Percentiles rank a stretch among this genome's conserved stretches.
Evolutionary conservation across 2,888 invertebrate species (phyloP).

Genomic region (Pseudoips prasinana): DNA sequence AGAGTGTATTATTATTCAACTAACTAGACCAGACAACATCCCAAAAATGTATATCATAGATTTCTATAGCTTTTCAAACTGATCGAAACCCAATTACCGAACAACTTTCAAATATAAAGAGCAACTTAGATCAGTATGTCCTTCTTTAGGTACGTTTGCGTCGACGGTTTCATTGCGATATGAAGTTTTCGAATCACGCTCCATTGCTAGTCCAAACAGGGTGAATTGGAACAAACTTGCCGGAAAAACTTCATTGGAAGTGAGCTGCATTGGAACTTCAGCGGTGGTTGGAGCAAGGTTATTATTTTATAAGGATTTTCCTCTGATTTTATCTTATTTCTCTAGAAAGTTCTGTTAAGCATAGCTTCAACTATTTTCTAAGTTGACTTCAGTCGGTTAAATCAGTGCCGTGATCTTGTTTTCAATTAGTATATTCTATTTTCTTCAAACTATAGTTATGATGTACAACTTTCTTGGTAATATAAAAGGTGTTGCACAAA

Average conservation of each 20-base stretch:
- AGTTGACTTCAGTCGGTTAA: neutral
- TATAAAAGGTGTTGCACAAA: no score
- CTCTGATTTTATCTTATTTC: slow-evolving; percentile 8
- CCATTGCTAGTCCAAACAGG: slow-evolving; percentile 6
- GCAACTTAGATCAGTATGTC: no score
- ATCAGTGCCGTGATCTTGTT: no score
- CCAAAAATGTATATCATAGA: no score
- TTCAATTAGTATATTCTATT: no score
- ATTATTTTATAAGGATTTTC: slow-evolving; percentile 15
- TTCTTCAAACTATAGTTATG: no score
- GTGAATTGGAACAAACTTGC: slow-evolving; percentile 6
- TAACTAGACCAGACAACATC: no score
- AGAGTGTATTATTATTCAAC: no score
- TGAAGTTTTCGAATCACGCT: slow-evolving; percentile 4
- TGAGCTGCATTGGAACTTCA: slow-evolving; percentile 9
- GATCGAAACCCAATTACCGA: slow-evolving; percentile 5
- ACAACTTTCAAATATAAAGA: slow-evolving; percentile 4
- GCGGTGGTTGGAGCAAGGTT: slow-evolving; percentile 2
- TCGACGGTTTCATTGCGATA: no score
- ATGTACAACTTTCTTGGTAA: no score
- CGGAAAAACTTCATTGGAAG: slow-evolving; percentile 12
- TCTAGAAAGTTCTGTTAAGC: slow-evolving; percentile 1
- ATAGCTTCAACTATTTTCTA: slow-evolving; percentile 1
- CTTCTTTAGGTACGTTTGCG: no score
- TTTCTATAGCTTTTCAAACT: neutral